Evolutionary conservation across 2,797 vertebrate genomes (phyloP), one percentile per base, ranked within the genome.

Genomic region (Poecilia wingei): DNA sequence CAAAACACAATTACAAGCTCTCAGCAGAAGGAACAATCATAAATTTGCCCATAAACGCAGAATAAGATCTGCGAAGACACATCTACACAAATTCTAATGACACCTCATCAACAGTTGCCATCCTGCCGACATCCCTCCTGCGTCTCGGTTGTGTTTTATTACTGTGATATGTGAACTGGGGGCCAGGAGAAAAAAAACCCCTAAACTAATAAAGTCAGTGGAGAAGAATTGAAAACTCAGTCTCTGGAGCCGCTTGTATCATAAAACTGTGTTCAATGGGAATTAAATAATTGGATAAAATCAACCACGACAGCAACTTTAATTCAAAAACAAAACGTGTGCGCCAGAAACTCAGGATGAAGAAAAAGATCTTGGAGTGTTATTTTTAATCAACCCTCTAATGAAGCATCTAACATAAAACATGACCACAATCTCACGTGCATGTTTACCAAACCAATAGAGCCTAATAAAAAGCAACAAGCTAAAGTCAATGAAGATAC

Each of bases 181-280:
- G 10, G 77, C 64, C 81, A 82, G 78, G 78, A 43, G 82, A 84
- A 80, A 51, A 74, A 20, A 80, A 77, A 8, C 1, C 7, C 7
- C 77, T 57, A 85, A 90, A 85, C 81, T 79, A 88, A 89, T 92
- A 82, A 83, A 86, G 61, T 74, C 79, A 76, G 68, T 22, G 61
- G 77, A 72, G 71, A 82, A 75, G 72, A 88, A 86, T 57, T 79
- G 74, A 82, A 84, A 83, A 66, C 80, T 82, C 55, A 31, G 46
- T 75, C 79, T 90, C 76, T 16, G 41, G 68, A 41, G 61, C 18
- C 14, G 75, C 69, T 84, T n/a, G 68, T 82, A 28, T 90, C 78
- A 90, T 88, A 80, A 90, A 91, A 76, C 16, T 5, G n/a, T 39
- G 39, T 81, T 84, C 46, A 31, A 68, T 55, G 46, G 73, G 31